Base-by-base conservation (phyloP, 2,888 invertebrate genomes). In the Pycnomerus fuliginosus region DNA sequence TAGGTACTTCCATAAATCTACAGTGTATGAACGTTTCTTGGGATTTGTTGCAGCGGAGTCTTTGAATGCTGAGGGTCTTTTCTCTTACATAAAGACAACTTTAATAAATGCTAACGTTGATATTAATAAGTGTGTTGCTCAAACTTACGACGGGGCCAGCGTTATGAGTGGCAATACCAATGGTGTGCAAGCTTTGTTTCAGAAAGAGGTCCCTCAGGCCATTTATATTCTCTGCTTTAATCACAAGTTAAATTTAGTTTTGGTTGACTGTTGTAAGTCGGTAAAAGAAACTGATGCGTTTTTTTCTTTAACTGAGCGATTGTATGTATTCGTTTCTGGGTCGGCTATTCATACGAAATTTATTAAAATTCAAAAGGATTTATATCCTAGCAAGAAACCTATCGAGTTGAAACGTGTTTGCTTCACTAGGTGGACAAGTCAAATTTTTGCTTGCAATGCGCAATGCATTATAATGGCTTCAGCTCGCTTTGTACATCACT, bases 141-240 rank as follows among this genome's bases (percentile, higher is more conserved):
- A n/a, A n/a, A n/a, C n/a, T n/a, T n/a, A n/a, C n/a, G n/a, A n/a
- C n/a, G n/a, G n/a, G n/a, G n/a, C n/a, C n/a, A n/a, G n/a, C n/a
- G 42, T 45, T 1, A 49, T 49, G 49, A 42, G 42, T 20, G 42
- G 41, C 3, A 2, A 34, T 11, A 2, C 36, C 22, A 40, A 31
- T 16, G 40, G 44, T 3, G 37, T 44, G 2, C 37, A 40, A 34
- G 41, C 24, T 37, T 15, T 40, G 5, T 36, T 48, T 40, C 16
- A 29, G 13, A 17, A 40, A 29, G 40, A 41, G 37, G 40, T 40
- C 28, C 13, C 13, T 14, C 24, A 36, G 15, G 22, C 46, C 3
- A 27, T 47, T 2, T 47, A 47, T 22, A 25, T 43, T 3, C 38
- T 38, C 30, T 47, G 47, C 12, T 47, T 30, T 16, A 43, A 47